These are phyloP conservation scores for Physocephala rufipes DNA, from an alignment of 2,888 invertebrate genomes.

Conservation along the genomic window DNA sequence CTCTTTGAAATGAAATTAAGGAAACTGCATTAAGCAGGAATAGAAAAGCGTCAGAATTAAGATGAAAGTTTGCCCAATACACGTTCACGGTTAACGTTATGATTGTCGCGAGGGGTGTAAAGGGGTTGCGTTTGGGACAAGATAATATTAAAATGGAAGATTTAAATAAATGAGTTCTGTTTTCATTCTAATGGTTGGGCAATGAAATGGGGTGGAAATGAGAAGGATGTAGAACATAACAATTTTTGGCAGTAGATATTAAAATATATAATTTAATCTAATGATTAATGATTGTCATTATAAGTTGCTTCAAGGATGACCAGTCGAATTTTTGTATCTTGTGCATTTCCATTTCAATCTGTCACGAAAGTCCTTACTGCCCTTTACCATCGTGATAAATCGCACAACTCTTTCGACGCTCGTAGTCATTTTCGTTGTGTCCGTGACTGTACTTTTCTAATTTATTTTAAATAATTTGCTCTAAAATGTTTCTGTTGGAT, in stretches of 20 bases:
- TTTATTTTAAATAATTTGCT: too few relatives aligned
- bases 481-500: too few relatives aligned
- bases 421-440: too few relatives aligned
- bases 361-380: too few relatives aligned
- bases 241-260: background rate
- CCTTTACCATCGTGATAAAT: too few relatives aligned
- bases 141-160: background rate
- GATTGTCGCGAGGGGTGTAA: background rate
- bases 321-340: too few relatives aligned
- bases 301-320: background rate
- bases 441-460: too few relatives aligned
- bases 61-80: constrained; percentile 24
- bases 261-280: background rate
- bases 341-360: too few relatives aligned
- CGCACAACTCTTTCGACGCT: too few relatives aligned
- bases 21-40: constrained; percentile 40
- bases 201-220: background rate
- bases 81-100: background rate
- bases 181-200: too few relatives aligned
- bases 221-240: background rate
- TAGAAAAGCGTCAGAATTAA: constrained; percentile 32
- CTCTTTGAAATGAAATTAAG: constrained; percentile 41
- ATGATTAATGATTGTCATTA: background rate
- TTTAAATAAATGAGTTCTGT: background rate
- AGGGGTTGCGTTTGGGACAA: background rate